These are phyloP conservation scores for Hirtodrosophila trivittata DNA, from an alignment of 2,888 invertebrate species.

Conservation along the genomic window DNA sequence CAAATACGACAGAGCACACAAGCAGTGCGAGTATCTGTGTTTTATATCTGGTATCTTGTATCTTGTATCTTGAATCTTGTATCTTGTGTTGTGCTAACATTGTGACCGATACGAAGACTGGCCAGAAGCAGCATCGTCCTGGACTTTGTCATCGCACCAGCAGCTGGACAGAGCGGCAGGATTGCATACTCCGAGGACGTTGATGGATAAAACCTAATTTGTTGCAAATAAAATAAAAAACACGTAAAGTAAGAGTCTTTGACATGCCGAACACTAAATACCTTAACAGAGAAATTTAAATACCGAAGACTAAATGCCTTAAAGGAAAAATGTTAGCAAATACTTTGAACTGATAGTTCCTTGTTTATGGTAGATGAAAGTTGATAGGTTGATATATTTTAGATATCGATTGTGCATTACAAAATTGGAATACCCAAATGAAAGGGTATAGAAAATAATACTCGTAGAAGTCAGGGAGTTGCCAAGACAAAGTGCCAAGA, in stretches of 20 bases:
- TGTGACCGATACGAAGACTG: slow-evolving; percentile 38
- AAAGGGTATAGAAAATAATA: slow-evolving; percentile 14
- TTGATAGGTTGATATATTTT: no score
- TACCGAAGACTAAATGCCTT: slow-evolving; percentile 1
- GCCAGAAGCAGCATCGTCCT: slow-evolving; percentile 36
- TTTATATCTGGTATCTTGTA: slow-evolving; percentile 1
- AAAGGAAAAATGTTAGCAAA: background rate
- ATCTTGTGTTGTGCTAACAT: slow-evolving; percentile 38
- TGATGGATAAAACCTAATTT: slow-evolving; percentile 69
- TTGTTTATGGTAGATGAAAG: no score
- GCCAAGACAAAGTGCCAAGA: slow-evolving; percentile 34
- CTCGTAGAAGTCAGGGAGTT: slow-evolving; percentile 7
- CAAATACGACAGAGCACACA: slow-evolving; percentile 41
- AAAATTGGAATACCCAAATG: background rate
- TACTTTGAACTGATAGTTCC: slow-evolving; percentile 1
- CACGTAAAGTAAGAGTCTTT: slow-evolving; percentile 9
- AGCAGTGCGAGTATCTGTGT: slow-evolving; percentile 4
- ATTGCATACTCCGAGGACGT: slow-evolving; percentile 21
- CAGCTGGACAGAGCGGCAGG: slow-evolving; percentile 31
- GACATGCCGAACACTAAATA: background rate
- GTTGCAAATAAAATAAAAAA: slow-evolving; percentile 58
- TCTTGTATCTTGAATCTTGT: slow-evolving; percentile 20
- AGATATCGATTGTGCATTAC: no score
- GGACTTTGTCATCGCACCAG: slow-evolving; percentile 52
- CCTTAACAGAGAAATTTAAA: background rate